Conservation (phyloP, 2,113 vertebrate species). For the Microtus ochrogaster region DNA sequence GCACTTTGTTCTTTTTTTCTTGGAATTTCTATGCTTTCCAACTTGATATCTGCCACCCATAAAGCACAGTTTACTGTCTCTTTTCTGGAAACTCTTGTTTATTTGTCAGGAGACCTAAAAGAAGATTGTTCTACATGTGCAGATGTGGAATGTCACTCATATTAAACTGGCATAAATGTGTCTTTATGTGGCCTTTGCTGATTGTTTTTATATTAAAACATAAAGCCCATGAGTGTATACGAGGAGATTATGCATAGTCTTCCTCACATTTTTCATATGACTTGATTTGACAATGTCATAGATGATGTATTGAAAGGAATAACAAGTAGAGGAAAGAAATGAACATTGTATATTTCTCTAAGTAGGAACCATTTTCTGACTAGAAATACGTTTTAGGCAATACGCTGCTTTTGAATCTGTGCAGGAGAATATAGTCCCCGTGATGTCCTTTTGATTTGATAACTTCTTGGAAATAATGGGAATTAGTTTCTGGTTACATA, state of each 20-base stretch:
- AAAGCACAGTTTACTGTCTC: slow-evolving; percentile 39
- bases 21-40: neutral
- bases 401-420: neutral
- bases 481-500: slow-evolving; percentile 32
- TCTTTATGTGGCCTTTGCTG: slow-evolving; percentile 56
- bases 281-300: slow-evolving; percentile 59
- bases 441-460: slow-evolving; percentile 31
- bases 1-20: slow-evolving; percentile 50
- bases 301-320: slow-evolving; percentile 56
- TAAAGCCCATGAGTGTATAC: slow-evolving; percentile 25
- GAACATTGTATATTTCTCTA: neutral
- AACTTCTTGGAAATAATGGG: slow-evolving; percentile 26
- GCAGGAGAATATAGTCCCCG: neutral
- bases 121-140: slow-evolving; percentile 6
- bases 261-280: slow-evolving; percentile 27
- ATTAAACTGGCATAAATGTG: neutral
- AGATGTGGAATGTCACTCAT: slow-evolving; percentile 10
- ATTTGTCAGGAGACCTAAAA: slow-evolving; percentile 49
- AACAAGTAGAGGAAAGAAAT: slow-evolving; percentile 44
- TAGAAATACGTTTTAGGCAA: neutral
- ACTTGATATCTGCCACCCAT: neutral
- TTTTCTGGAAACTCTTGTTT: slow-evolving; percentile 20
- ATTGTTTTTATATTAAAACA: slow-evolving; percentile 66
- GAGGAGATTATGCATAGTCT: neutral
- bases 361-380: slow-evolving; percentile 40